phyloP scores from a whole-genome alignment of 1,140 invertebrate genomes.

The Pantala flavescens region DNA sequence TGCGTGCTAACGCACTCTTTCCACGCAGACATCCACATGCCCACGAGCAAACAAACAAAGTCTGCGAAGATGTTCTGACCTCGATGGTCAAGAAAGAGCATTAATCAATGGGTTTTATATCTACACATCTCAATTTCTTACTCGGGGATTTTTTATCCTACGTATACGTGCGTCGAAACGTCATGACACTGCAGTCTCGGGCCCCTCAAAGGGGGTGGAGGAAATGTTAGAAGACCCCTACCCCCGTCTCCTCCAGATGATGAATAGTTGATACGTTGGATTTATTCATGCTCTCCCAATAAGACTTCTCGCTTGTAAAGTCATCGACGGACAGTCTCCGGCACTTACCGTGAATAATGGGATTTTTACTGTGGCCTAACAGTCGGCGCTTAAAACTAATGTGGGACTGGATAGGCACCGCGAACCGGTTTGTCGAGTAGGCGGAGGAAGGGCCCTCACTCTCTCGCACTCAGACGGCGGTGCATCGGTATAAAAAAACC shows the following conservation, averaged over 20 bases:
- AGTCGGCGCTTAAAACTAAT: slow-evolving; percentile 9
- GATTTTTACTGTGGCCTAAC: slow-evolving; percentile 5
- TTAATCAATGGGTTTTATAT: too few species aligned
- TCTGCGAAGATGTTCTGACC: too few species aligned
- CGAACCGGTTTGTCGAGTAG: background rate
- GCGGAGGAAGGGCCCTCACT: too few species aligned
- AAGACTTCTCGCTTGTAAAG: slow-evolving; percentile 9
- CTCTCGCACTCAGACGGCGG: background rate
- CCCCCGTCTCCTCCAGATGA: background rate
- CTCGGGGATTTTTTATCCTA: background rate
- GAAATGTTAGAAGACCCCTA: background rate
- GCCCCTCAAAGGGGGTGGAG: too few species aligned
- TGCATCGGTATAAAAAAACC: background rate
- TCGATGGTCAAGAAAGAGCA: too few species aligned
- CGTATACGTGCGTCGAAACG: background rate
- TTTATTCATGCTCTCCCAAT: slow-evolving; percentile 6
- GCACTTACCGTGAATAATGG: background rate
- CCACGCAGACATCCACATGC: too few species aligned
- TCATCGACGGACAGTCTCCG: slow-evolving; percentile 6
- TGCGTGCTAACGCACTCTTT: too few species aligned
- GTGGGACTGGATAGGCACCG: background rate
- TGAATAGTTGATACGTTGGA: slow-evolving; percentile 6
- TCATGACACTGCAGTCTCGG: background rate
- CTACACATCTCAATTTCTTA: too few species aligned
- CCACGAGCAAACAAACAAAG: too few species aligned